phyloP scores from a whole-genome alignment of 2,113 vertebrate genomes.

The Tringa solitaria region DNA sequence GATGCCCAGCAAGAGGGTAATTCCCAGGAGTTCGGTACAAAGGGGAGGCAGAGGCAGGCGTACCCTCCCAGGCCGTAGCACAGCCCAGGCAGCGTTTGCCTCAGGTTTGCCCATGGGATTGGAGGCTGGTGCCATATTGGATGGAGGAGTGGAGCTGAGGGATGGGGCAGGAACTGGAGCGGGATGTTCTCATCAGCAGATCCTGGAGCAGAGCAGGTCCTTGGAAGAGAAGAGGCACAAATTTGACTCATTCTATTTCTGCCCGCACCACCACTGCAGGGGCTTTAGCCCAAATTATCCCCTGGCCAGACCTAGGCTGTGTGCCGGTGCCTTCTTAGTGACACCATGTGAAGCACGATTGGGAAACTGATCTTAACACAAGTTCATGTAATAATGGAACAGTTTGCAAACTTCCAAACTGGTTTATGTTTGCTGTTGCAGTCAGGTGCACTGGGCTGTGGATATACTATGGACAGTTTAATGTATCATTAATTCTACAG shows the following conservation, averaged over 20 bases:
- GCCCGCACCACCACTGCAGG: neutral
- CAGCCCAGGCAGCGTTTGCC: no score
- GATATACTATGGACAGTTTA: neutral
- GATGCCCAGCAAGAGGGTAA: neutral
- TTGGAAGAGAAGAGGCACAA: neutral
- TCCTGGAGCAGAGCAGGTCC: neutral
- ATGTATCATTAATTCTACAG: neutral
- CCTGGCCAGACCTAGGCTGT: neutral
- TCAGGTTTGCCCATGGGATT: fast-evolving
- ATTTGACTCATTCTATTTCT: neutral
- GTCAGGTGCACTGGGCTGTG: neutral
- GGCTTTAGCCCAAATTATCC: neutral
- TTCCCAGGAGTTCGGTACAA: neutral
- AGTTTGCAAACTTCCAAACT: neutral
- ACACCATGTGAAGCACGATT: neutral
- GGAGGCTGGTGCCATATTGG: neutral
- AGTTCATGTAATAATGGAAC: neutral
- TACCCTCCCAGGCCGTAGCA: neutral
- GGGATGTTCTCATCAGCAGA: neutral
- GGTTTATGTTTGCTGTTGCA: neutral
- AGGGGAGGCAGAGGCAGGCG: neutral
- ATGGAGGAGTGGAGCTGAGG: neutral
- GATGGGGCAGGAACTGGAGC: neutral
- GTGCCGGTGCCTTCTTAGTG: neutral
- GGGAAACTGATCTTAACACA: neutral